Percentiles rank a stretch among this genome's conserved stretches.
These are phyloP conservation scores for Drosophila yooni DNA, from an alignment of 2,888 invertebrate species.

Conservation along the genomic window DNA sequence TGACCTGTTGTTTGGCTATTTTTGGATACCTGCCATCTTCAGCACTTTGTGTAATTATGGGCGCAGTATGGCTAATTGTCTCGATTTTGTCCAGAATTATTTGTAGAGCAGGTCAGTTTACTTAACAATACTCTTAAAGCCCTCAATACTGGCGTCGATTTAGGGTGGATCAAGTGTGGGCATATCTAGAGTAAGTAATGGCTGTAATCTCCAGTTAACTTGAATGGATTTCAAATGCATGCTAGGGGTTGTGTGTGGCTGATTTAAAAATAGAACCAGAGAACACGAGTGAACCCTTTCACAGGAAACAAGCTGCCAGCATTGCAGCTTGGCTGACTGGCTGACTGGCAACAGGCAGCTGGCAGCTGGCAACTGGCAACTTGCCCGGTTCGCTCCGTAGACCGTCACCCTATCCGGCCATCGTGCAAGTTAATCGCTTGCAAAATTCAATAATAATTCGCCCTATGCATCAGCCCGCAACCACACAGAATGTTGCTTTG, in stretches of 20 bases:
- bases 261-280: constrained; percentile 52
- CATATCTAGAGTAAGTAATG: constrained; percentile 1
- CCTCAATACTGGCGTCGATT: background rate
- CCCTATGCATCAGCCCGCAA: constrained; percentile 27
- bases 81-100: constrained; percentile 7
- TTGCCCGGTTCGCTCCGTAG: background rate
- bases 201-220: constrained; percentile 10
- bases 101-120: constrained; percentile 45
- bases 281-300: constrained; percentile 10
- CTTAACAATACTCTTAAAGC: constrained; percentile 2
- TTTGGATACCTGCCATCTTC: constrained; percentile 15
- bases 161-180: constrained; percentile 9
- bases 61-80: constrained; percentile 30
- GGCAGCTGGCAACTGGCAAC: constrained; percentile 23
- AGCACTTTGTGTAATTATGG: constrained; percentile 46
- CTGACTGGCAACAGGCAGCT: constrained; percentile 11
- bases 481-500: constrained; percentile 32
- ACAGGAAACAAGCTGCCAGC: constrained; percentile 39
- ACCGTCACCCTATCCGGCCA: constrained; percentile 27
- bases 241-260: constrained; percentile 26
- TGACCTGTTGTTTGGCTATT: constrained; percentile 46
- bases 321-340: constrained; percentile 26
- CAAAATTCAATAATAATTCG: constrained; percentile 81
- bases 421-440: constrained; percentile 80
- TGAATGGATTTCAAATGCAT: constrained; percentile 45